Evolutionary conservation across 2,888 invertebrate species (phyloP).

Genomic region (Drosophila pseudotalamancana): DNA sequence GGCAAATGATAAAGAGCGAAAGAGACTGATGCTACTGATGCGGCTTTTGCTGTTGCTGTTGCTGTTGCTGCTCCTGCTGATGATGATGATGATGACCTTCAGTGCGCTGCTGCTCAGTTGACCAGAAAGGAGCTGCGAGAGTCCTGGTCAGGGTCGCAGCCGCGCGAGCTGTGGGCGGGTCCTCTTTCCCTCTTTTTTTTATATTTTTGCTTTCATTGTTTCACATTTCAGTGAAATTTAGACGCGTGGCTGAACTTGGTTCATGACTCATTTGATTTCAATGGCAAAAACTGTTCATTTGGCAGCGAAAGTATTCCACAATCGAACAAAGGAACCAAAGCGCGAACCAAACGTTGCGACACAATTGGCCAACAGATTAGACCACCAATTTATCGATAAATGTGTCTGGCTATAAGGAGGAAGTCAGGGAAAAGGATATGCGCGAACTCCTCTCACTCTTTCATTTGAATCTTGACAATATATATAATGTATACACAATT

Average conservation of each 20-base stretch:
- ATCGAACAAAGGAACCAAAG: constrained; percentile 26
- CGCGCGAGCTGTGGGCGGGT: neutral
- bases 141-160: constrained; percentile 40
- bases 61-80: constrained; percentile 23
- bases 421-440: neutral
- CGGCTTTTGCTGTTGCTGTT: constrained; percentile 17
- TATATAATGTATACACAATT: neutral
- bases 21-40: constrained; percentile 13
- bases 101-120: constrained; percentile 58
- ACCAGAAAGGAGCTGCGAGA: constrained; percentile 60
- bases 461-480: too few relatives aligned
- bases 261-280: constrained; percentile 74
- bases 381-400: constrained; percentile 2
- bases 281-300: constrained; percentile 70
- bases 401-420: neutral
- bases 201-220: constrained; percentile 61
- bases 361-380: constrained; percentile 5
- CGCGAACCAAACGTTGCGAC: constrained; percentile 9
- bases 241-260: constrained; percentile 34
- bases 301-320: constrained; percentile 61
- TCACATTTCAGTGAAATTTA: constrained; percentile 36
- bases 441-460: neutral
- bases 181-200: neutral
- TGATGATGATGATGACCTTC: constrained; percentile 59
- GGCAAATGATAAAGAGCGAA: constrained; percentile 6